A percentile compares a stretch with the other conserved stretches of the same genome.
These are phyloP conservation scores for Dascyllus trimaculatus DNA, from an alignment of 2,113 vertebrate genomes.

Conservation along the genomic window DNA sequence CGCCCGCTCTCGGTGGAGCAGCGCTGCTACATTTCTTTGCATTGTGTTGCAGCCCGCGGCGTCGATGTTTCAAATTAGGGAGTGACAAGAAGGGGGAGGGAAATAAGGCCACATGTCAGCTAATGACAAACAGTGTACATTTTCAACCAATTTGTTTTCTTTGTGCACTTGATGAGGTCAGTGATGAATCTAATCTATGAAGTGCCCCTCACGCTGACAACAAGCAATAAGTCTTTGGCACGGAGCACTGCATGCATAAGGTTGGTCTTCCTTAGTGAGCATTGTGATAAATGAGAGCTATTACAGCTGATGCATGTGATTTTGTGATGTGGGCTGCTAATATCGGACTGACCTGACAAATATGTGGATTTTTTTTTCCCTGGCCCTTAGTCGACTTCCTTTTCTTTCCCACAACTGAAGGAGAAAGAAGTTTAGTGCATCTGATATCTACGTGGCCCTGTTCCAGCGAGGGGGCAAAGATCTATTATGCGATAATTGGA, in stretches of 20 bases:
- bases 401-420: slow-evolving; percentile 11
- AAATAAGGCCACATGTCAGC: slow-evolving; percentile 66
- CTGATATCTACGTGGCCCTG: slow-evolving; percentile 48
- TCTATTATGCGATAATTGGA: slow-evolving; percentile 63
- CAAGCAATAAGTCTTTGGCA: slow-evolving; percentile 55
- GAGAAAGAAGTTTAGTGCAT: slow-evolving; percentile 8
- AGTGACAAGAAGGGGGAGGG: slow-evolving; percentile 32
- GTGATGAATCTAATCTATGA: slow-evolving; percentile 71
- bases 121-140: slow-evolving; percentile 73
- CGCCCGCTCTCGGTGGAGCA: slow-evolving; percentile 23
- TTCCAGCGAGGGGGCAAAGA: slow-evolving; percentile 48
- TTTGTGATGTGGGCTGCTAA: slow-evolving; percentile 55
- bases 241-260: slow-evolving; percentile 25
- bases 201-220: slow-evolving; percentile 59
- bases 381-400: neutral
- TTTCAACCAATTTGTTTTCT: slow-evolving; percentile 74
- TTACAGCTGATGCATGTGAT: slow-evolving; percentile 64
- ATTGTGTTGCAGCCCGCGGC: slow-evolving; percentile 25
- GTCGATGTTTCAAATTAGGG: slow-evolving; percentile 53
- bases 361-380: neutral
- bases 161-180: slow-evolving; percentile 69
- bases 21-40: slow-evolving; percentile 46
- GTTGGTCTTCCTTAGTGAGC: slow-evolving; percentile 55
- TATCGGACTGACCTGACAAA: slow-evolving; percentile 40
- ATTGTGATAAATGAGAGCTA: slow-evolving; percentile 68